phyloP scores from a whole-genome alignment of 2,797 vertebrate species.

The Artibeus lituratus region DNA sequence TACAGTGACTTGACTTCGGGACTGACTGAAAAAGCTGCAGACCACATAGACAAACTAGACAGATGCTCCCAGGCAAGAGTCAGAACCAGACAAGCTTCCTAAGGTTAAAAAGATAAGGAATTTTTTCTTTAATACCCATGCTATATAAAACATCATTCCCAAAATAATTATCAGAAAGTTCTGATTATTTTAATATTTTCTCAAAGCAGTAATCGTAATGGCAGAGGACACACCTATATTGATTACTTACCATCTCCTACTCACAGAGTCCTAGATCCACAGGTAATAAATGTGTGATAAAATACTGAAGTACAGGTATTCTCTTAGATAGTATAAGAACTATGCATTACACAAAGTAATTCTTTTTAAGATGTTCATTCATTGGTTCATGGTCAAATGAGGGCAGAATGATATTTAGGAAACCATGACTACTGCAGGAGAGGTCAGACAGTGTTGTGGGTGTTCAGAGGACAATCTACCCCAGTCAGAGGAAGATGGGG shows the following conservation, averaged over 20 bases:
- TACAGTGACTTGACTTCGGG: neutral
- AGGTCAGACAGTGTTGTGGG: neutral
- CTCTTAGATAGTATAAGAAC: neutral
- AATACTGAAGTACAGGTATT: neutral
- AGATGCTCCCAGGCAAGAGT: neutral
- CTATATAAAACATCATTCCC: neutral
- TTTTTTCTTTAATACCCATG: neutral
- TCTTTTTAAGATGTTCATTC: neutral
- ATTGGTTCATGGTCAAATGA: neutral
- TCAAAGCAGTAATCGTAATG: neutral
- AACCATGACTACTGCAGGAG: neutral
- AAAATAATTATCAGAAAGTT: constrained; percentile 18
- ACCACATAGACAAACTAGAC: neutral
- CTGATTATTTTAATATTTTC: neutral
- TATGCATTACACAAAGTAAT: neutral
- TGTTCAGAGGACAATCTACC: neutral
- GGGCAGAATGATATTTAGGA: neutral
- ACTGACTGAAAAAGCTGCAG: neutral
- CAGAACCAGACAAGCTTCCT: neutral
- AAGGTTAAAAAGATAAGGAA: neutral
- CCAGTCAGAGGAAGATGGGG: neutral
- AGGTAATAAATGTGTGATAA: neutral
- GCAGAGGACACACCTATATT: neutral
- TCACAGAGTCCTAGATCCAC: neutral
- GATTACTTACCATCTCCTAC: neutral